Conservation (phyloP, 2,797 vertebrate species). For the Arctocebus calabarensis region DNA sequence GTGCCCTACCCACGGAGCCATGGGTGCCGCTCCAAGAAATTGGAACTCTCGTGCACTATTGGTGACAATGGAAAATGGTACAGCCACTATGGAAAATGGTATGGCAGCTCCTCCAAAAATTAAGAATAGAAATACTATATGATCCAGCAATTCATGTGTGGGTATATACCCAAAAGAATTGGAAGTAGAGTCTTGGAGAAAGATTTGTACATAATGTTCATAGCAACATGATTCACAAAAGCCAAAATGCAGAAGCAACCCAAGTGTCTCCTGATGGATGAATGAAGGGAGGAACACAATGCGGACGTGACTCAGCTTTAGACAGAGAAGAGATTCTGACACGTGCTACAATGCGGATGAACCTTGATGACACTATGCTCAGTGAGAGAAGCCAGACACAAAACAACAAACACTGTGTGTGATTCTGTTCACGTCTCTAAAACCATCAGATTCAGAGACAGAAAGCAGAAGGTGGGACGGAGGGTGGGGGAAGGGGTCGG, state of each 20-base stretch:
- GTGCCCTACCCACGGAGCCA: no score
- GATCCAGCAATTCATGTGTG: neutral
- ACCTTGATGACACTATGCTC: neutral
- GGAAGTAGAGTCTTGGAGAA: neutral
- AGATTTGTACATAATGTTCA: neutral
- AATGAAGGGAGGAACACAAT: no score
- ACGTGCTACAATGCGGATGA: neutral
- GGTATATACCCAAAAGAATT: neutral
- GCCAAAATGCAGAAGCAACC: neutral
- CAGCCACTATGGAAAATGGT: no score
- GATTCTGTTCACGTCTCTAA: neutral
- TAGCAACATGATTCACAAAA: neutral
- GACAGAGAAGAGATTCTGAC: neutral
- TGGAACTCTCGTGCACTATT: no score
- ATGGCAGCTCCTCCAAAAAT: no score
- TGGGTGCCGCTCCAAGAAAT: no score
- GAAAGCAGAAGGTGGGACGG: neutral
- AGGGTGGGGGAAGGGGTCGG: accelerated
- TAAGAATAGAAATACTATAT: no score
- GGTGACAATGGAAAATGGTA: no score
- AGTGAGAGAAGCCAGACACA: neutral
- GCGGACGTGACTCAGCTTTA: neutral
- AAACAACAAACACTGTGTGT: no score
- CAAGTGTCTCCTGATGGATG: neutral
- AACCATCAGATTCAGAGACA: neutral